phyloP scores from a whole-genome alignment of 2,113 vertebrate species.

The Smithornis capensis region DNA sequence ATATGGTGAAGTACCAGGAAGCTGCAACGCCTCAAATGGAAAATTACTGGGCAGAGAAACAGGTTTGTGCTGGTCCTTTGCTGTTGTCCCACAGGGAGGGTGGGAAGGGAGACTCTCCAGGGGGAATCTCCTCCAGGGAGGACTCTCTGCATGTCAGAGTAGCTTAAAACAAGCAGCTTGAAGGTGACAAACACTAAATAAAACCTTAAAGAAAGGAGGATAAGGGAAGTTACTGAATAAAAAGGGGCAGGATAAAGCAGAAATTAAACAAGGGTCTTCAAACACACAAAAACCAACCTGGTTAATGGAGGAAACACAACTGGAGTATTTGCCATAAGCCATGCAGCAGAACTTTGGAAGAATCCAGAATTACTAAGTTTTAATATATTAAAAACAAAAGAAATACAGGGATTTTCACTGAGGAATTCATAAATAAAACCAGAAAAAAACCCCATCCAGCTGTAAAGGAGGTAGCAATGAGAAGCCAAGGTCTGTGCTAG shows the following conservation, averaged over 20 bases:
- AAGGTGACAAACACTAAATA: neutral
- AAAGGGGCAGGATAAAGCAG: neutral
- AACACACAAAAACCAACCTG: neutral
- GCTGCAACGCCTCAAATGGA: neutral
- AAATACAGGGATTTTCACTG: slow-evolving; percentile 17
- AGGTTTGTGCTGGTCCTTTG: neutral
- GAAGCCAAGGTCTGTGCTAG: neutral
- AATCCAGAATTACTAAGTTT: slow-evolving; percentile 26
- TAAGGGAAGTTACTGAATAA: neutral
- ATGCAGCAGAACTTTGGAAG: slow-evolving; percentile 13
- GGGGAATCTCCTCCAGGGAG: neutral
- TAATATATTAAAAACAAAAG: slow-evolving; percentile 50
- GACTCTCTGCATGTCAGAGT: neutral
- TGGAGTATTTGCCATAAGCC: neutral
- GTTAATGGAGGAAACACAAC: neutral
- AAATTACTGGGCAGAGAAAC: neutral
- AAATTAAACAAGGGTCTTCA: neutral
- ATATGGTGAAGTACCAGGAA: fast-evolving
- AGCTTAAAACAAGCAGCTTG: neutral
- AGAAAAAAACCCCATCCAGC: neutral
- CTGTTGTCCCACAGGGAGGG: fast-evolving
- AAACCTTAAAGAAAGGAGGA: neutral
- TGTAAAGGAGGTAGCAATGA: slow-evolving; percentile 19
- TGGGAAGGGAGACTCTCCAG: neutral
- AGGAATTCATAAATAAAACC: slow-evolving; percentile 47